Percentiles rank a stretch among this genome's conserved stretches.
Evolutionary conservation across 2,113 vertebrate species (phyloP).

Genomic region (Scalopus aquaticus): DNA sequence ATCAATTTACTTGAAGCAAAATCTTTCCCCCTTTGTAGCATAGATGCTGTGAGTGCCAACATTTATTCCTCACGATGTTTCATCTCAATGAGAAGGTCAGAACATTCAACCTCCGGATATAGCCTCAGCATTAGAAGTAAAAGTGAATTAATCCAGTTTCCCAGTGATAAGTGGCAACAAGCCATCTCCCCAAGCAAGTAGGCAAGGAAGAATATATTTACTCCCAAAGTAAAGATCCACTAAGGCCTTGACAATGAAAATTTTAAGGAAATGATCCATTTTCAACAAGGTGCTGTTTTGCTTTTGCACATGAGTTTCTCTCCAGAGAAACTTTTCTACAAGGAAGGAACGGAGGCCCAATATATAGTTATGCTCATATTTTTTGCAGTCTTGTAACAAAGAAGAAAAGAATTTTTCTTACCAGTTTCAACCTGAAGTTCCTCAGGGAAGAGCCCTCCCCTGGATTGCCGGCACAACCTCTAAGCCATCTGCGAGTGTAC

Average conservation of each 20-base stretch:
- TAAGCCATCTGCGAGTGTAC: accelerated
- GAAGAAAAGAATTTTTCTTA: background rate
- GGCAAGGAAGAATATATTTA: background rate
- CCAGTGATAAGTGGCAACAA: background rate
- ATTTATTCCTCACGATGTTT: background rate
- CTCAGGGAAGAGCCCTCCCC: too few relatives aligned
- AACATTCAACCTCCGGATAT: background rate
- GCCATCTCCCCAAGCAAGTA: background rate
- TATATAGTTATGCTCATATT: background rate
- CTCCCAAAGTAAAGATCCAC: background rate
- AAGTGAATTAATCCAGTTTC: background rate
- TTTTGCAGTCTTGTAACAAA: background rate
- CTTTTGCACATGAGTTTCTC: background rate
- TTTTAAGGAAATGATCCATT: accelerated
- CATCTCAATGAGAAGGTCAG: accelerated
- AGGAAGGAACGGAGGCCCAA: background rate
- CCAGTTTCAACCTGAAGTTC: background rate
- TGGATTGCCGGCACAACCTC: accelerated
- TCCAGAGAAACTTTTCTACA: background rate
- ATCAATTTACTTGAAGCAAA: constrained; percentile 11
- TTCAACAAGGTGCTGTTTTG: accelerated
- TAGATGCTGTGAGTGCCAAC: background rate
- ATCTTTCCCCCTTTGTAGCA: background rate
- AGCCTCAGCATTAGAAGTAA: background rate
- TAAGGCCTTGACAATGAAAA: accelerated